phyloP scores from a whole-genome alignment of 2,113 vertebrate species.

The Rhabdornis inornatus region DNA sequence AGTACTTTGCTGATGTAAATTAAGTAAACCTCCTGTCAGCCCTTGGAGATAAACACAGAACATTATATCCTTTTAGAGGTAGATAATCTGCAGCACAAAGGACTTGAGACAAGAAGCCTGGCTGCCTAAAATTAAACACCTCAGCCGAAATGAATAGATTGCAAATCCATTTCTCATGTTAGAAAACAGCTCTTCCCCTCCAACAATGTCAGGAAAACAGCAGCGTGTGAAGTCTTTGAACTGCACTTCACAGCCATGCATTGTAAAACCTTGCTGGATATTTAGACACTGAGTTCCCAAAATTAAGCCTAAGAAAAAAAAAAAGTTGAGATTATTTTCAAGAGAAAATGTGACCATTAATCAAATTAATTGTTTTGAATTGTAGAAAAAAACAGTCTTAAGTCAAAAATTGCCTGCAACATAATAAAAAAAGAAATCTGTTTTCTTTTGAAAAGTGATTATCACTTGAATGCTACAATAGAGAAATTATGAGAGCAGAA shows the following conservation, averaged over 20 bases:
- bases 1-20: not conserved
- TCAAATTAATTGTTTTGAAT: not conserved
- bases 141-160: not conserved
- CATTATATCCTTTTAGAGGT: not conserved
- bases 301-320: not conserved
- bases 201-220: not conserved
- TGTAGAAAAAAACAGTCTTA: not conserved
- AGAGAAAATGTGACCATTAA: not conserved
- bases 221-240: not conserved
- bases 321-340: not conserved
- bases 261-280: not conserved
- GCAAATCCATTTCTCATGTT: not conserved
- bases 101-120: not conserved
- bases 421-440: not conserved
- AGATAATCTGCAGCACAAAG: constrained; percentile 1
- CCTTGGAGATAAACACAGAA: not conserved
- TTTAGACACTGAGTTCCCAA: not conserved
- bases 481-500: not conserved
- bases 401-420: not conserved
- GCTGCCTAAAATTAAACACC: constrained; percentile 18
- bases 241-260: not conserved
- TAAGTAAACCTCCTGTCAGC: not conserved
- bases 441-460: not conserved
- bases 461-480: not conserved
- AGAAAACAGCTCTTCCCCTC: not conserved